Conservation (phyloP, 2,888 invertebrate species). For the Zygothrica quintamaculata region DNA sequence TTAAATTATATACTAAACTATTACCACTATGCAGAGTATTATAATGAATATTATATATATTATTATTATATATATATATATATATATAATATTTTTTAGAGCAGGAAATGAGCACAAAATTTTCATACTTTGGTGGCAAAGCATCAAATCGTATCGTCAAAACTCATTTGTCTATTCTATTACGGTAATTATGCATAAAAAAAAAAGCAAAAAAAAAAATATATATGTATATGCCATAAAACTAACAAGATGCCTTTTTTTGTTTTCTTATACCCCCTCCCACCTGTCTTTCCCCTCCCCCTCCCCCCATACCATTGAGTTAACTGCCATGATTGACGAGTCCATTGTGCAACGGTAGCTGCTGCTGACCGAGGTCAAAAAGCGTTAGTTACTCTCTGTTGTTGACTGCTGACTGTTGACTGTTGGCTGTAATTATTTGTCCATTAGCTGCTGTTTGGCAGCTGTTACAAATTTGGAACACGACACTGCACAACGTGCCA, state of each 20-base stretch:
- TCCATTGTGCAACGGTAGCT: slow-evolving; percentile 1
- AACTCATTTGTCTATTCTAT: slow-evolving; percentile 41
- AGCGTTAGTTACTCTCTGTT: slow-evolving; percentile 43
- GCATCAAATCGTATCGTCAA: slow-evolving; percentile 12
- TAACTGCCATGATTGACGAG: neutral
- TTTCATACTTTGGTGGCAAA: neutral
- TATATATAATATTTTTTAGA: too few species aligned
- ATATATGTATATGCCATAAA: slow-evolving; percentile 64
- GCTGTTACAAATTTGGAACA: slow-evolving; percentile 70
- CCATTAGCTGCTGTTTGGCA: slow-evolving; percentile 64
- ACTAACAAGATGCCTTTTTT: slow-evolving; percentile 36
- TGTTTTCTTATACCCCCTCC: slow-evolving; percentile 2
- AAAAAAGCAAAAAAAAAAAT: too few species aligned
- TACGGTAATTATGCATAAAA: slow-evolving; percentile 54
- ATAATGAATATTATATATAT: too few species aligned
- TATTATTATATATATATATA: neutral
- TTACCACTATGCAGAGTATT: too few species aligned
- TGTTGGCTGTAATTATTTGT: slow-evolving; percentile 68
- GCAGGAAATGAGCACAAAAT: neutral
- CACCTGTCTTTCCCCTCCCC: slow-evolving; percentile 21
- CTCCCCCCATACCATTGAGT: neutral
- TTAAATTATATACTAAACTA: too few species aligned
- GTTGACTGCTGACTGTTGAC: too few species aligned
- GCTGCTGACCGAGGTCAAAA: slow-evolving; percentile 5
- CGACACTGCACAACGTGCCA: slow-evolving; percentile 36